phyloP scores from a whole-genome alignment of 2,113 vertebrate species.

The Speoplatyrhinus poulsoni region DNA sequence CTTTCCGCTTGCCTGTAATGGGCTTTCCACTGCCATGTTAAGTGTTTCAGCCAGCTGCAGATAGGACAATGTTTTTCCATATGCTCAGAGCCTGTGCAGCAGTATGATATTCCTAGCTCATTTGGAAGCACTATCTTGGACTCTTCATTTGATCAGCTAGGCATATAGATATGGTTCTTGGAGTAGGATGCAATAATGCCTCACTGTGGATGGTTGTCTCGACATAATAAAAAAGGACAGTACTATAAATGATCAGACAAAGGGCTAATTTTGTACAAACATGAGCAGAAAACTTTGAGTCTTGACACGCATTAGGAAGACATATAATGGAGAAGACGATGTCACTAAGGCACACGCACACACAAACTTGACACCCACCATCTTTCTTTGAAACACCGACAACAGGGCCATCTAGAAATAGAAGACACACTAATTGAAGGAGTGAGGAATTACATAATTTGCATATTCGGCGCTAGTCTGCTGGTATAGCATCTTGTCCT shows the following conservation, averaged over 20 bases:
- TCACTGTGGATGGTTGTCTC: conserved; percentile 10
- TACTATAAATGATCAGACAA: not conserved
- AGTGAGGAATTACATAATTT: no score
- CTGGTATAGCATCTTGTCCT: no score
- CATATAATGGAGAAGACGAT: conserved; percentile 10
- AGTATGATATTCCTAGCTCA: conserved; percentile 24
- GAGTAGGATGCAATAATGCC: conserved; percentile 1
- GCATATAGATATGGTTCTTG: conserved; percentile 44
- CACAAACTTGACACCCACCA: conserved; percentile 11
- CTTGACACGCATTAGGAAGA: not conserved
- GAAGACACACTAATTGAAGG: no score
- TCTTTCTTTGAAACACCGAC: no score
- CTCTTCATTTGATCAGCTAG: conserved; percentile 41
- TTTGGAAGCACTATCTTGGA: conserved; percentile 46
- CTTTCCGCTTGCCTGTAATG: conserved; percentile 66
- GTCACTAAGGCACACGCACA: conserved; percentile 45
- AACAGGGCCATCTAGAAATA: no score
- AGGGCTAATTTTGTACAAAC: not conserved
- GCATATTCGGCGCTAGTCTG: no score
- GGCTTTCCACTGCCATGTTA: conserved; percentile 43
- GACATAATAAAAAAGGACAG: conserved; percentile 8
- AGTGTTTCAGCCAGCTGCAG: conserved; percentile 54
- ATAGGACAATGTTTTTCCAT: conserved; percentile 29
- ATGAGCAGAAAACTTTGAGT: not conserved
- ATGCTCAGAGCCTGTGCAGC: conserved; percentile 14